Base-by-base conservation (phyloP, 2,888 invertebrate genomes). In the Chrysolina haemoptera region DNA sequence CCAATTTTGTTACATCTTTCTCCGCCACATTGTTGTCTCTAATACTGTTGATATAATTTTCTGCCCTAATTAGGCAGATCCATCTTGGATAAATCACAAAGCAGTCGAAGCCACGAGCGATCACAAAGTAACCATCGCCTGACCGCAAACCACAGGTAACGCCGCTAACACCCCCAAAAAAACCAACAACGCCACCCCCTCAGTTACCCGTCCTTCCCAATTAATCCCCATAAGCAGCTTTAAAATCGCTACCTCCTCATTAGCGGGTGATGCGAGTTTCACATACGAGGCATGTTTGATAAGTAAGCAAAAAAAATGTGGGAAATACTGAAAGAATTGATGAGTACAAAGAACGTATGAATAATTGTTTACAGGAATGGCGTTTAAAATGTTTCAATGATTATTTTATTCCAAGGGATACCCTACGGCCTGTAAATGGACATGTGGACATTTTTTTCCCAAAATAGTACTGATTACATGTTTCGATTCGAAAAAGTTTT, bases 211-310 rank as follows among this genome's bases (percentile, higher is more conserved):
- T 68, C n/a, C n/a, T n/a, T n/a, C 68, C 68, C 71, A 75, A 71
- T 75, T 71, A 75, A 71, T 75, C 74, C 74, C 35, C 59, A 63
- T 74, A 75, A 75, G 71, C 48, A 71, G 74, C 68, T 75, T 75
- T 68, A 75, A 71, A 80, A 79, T 78, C 77, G 76, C 81, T 82
- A 82, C 81, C 82, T 81, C 81, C 82, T 81, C 85, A 84, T 76
- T 76, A 76, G 76, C 53, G 73, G 65, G 14, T 46, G n/a, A 46
- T 55, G 62, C 63, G 69, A 72, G 69, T 64, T 53, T 74, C 67
- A 74, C 73, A 70, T 74, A 68, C 73, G 59, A 46, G 14, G 14
- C 14, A 2, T 46, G 63, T 11, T 14, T 16, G 22, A 35, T 14
- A 12, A 27, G 22, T 12, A n/a, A n/a, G n/a, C n/a, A n/a, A n/a